Percentiles rank a stretch among this genome's conserved stretches.
phyloP scores from a whole-genome alignment of 2,113 vertebrate genomes.

The Cyanoderma ruficeps region DNA sequence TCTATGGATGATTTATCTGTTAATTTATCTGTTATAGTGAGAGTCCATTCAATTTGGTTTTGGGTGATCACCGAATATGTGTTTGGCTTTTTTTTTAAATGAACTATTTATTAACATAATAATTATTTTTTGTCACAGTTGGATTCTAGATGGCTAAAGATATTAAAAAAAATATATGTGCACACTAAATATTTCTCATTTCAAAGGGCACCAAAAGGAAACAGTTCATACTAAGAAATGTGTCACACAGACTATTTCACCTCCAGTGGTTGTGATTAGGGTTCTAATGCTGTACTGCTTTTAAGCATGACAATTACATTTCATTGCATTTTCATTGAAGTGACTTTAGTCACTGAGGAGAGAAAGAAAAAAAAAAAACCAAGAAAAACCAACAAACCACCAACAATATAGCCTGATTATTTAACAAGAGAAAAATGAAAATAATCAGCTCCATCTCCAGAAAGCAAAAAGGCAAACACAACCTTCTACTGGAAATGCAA shows the following conservation, averaged over 20 bases:
- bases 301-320: conserved; percentile 73
- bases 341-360: conserved; percentile 42
- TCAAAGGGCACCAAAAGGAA: not conserved
- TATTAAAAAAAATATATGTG: not conserved
- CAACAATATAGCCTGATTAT: conserved; percentile 47
- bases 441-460: conserved; percentile 58
- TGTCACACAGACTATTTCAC: conserved; percentile 10
- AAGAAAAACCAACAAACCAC: not conserved
- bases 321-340: conserved; percentile 40
- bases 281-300: conserved; percentile 64
- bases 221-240: not conserved
- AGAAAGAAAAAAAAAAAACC: not conserved
- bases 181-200: not conserved
- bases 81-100: not conserved
- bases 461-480: not conserved
- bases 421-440: conserved; percentile 63
- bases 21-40: not conserved
- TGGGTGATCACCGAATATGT: not conserved
- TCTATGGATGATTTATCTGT: not conserved
- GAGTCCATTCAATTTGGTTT: not conserved
- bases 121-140: not conserved
- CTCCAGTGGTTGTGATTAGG: conserved; percentile 58
- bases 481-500: conserved; percentile 16
- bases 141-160: not conserved
- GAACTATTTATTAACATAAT: not conserved